Base-by-base conservation (phyloP, 2,797 vertebrate genomes). In the Lepus townsendii region DNA sequence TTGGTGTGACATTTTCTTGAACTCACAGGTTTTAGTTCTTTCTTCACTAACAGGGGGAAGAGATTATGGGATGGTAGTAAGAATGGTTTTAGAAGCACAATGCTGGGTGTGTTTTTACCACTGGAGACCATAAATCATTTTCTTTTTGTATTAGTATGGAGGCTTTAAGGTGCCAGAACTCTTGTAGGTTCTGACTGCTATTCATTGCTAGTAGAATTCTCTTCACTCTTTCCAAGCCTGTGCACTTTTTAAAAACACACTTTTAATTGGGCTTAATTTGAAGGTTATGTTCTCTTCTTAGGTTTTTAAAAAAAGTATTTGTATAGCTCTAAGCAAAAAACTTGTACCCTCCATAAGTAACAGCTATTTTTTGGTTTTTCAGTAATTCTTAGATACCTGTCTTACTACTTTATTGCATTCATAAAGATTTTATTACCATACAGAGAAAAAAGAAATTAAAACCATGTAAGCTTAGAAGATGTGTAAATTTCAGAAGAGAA, bases 401-500 rank as follows among this genome's bases (percentile, higher is more conserved):
- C 30, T 75, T 92, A 57, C 8, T 78, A 30, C 42, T 24, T 84
- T 69, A 82, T 42, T 47, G 12, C 3, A 27, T 68, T 80, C 38
- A 17, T 72, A 66, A 93, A 5, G 24, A 89, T 73, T 94, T 95
- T 16, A 20, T 80, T 94, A 82, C 35, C 82, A 10, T 79, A 26
- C 32, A 87, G 80, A n/a, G 76, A 78, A 72, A 78, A 93, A 76
- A 16, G 4, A 54, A 93, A 90, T 80, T 83, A 90, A 90, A 96
- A 17, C 30, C 80, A 35, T 68, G 4, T 78, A 32, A 66, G 26
- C 77, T 91, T 92, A 88, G 83, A 47, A 88, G 82, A 90, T 76
- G 27, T 73, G 47, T 84, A 91, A 22, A 88, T 85, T 87, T 96
- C 95, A 75, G 63, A 91, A 91, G 54, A 91, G 24, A 90, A 76